phyloP scores from a whole-genome alignment of 2,888 invertebrate species.

The Limnephilus marmoratus region DNA sequence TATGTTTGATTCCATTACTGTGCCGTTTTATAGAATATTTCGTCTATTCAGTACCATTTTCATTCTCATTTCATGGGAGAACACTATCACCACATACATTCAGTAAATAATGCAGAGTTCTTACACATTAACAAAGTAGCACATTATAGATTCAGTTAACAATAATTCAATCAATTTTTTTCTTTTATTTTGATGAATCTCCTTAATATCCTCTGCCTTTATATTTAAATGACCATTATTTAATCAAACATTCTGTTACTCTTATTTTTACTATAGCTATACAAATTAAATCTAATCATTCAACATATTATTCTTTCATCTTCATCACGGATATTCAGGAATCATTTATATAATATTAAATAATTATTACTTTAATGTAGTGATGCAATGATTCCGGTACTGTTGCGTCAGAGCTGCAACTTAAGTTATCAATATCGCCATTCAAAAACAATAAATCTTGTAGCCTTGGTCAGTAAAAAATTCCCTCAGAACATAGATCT shows the following conservation, averaged over 20 bases:
- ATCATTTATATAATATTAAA: neutral
- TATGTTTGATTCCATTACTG: constrained; percentile 70
- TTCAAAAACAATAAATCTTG: neutral
- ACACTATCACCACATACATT: neutral
- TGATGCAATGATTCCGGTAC: neutral
- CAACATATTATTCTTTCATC: neutral
- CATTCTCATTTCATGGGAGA: neutral
- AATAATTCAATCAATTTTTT: neutral
- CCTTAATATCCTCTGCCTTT: neutral
- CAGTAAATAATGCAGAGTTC: neutral
- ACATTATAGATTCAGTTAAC: neutral
- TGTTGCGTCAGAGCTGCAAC: neutral
- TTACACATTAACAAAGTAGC: neutral
- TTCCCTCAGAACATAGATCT: neutral
- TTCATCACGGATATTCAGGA: constrained; percentile 2
- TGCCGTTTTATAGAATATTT: neutral
- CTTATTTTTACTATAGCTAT: neutral
- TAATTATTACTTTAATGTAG: neutral
- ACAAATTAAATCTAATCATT: neutral
- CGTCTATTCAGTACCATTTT: neutral
- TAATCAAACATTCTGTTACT: neutral
- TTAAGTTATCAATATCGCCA: neutral
- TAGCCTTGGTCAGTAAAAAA: neutral
- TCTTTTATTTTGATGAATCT: no score
- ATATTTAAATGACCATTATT: neutral